Conservation (phyloP, 2,797 vertebrate species). For the Lacerta viridis region DNA sequence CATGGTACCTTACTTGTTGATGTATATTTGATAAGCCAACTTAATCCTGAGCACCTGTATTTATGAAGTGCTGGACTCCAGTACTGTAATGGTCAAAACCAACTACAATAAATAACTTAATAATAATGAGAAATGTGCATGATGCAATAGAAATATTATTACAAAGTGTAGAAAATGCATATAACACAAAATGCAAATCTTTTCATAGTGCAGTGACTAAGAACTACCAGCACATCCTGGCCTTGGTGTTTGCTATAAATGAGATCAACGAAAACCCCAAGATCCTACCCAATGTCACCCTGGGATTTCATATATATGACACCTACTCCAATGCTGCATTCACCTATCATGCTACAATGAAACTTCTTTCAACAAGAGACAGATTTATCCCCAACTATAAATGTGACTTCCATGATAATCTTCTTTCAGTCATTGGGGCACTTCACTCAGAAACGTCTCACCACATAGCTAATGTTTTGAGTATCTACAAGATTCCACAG, state of each 20-base stretch:
- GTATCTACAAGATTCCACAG: not conserved
- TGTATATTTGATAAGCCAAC: no score
- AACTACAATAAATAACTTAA: no score
- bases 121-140: no score
- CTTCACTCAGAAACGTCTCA: not conserved
- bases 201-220: not conserved
- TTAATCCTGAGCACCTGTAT: no score
- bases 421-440: not conserved
- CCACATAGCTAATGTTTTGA: not conserved
- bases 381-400: not conserved
- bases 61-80: no score
- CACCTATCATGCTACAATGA: not conserved
- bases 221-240: constrained; percentile 4
- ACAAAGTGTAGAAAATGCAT: no score
- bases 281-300: not conserved
- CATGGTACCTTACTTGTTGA: no score
- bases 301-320: constrained; percentile 4
- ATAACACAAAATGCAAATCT: no score
- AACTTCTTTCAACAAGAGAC: not conserved
- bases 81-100: no score
- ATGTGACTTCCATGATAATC: not conserved
- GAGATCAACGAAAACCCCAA: not conserved
- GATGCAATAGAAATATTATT: no score
- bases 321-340: not conserved
- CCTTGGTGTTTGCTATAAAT: constrained; percentile 7